Evolutionary conservation across 1,140 invertebrate genomes (phyloP), one percentile per base, ranked within the genome.

Genomic region (Drosophila micromelanica): DNA sequence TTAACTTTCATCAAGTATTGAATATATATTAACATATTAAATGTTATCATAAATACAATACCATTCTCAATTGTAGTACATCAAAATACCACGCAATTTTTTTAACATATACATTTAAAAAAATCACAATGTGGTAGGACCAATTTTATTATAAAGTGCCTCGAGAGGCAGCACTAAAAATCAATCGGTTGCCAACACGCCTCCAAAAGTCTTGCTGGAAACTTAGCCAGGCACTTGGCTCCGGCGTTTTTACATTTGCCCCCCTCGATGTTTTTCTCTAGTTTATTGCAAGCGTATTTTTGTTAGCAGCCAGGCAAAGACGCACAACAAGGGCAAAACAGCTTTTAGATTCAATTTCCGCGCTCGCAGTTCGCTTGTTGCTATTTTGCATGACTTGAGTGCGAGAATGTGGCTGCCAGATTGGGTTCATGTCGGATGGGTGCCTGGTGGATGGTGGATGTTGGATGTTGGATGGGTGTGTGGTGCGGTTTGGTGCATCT

Each of bases 261-360:
- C 64, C 54, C 73, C 56, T n/a, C 78, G 67, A 73, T 82, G 84
- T 84, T 89, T 79, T 89, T 73, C 68, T 60, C 71, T 62, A 79
- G 57, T 87, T 82, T 87, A 65, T 60, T 68, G 75, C 56, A 54
- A 57, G 46, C 51, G 51, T 73, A 89, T 87, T 87, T 89, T 82
- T 78, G 67, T 80, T 81, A 48, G 82, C 60, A 64, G 54, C 45
- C 38, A 43, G 40, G 56, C 77, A 57, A 80, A 54, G 56, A 63
- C 38, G 30, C n/a, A 52, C 35, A 52, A 9, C 20, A 63, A 54
- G 45, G 73, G 48, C 30, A 46, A 67, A 74, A 61, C 64, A 75
- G 81, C 64, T 89, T 89, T 76, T 76, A 73, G 79, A 87, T 87
- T 89, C 82, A 87, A 87, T 87, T 87, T 87, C 82, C 82, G 84